These are phyloP conservation scores for Elgonia sp. DNA, from an alignment of 2,888 invertebrate species.

Conservation along the genomic window DNA sequence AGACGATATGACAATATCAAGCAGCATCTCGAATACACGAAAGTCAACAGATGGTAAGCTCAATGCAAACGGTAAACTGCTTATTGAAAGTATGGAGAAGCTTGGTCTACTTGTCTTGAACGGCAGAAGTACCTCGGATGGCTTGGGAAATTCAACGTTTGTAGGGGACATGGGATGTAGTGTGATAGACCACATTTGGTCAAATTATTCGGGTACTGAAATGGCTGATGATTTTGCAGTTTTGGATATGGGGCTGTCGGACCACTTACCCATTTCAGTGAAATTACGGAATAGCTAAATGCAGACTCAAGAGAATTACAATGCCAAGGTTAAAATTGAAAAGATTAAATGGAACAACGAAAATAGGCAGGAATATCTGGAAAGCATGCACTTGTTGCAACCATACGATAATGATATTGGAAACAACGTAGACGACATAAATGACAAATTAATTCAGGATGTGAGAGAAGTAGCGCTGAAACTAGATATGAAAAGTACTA, in stretches of 20 bases:
- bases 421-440: too few relatives aligned
- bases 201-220: background rate
- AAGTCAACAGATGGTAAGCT: background rate
- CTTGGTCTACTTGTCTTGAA: background rate
- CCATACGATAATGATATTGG: too few relatives aligned
- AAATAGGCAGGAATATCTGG: too few relatives aligned
- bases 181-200: slow-evolving; percentile 19
- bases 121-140: background rate
- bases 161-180: background rate
- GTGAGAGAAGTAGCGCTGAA: too few relatives aligned
- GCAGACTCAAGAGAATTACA: background rate
- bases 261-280: slow-evolving; percentile 26
- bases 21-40: background rate
- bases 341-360: background rate
- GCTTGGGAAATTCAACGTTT: background rate
- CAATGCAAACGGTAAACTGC: background rate
- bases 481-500: background rate
- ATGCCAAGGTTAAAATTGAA: background rate
- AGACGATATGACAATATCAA: background rate
- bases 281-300: background rate
- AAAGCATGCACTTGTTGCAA: too few relatives aligned
- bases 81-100: background rate
- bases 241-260: slow-evolving; percentile 15
- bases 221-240: background rate
- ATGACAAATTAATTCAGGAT: too few relatives aligned